Base-by-base conservation (phyloP, 2,797 vertebrate genomes). In the Phaenicophaeus curvirostris region DNA sequence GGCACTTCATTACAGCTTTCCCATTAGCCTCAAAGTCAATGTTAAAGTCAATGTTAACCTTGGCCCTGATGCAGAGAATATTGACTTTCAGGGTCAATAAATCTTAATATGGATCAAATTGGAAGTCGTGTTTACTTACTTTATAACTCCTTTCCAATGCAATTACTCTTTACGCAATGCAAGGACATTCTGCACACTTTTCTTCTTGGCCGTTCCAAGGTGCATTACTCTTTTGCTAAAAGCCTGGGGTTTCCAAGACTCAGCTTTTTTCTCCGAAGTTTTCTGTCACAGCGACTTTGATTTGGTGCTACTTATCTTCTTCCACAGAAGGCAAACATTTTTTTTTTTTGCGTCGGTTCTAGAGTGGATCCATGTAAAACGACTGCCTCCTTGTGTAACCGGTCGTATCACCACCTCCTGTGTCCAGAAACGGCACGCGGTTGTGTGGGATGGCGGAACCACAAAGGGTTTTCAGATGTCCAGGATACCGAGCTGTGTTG, bases 21-120 rank as follows among this genome's bases (percentile, higher is more conserved):
- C 74, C 92, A 79, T 21, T 82, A 87, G 87, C 89, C 83, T 95
- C 94, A 42, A 54, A 79, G 77, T 87, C 91, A 76, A 23, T 94
- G 91, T 96, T 96, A 42, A 54, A 79, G 77, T 87, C 91, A 79
- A 25, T 94, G 91, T 96, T 96, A 96, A 76, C 94, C 85, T 94
- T 97, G 96, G 93, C 92, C 91, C 63, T 1, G 13, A 28, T 31
- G 79, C 83, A 90, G 80, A 88, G 89, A 91, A 86, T 90, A 96
- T 90, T 94, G 95, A 94, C 94, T 93, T 93, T 91, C 93, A 95
- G 91, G 91, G 91, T 96, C 83, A 79, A 94, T 96, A 96, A 96
- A 96, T 96, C 94, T 95, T 94, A 94, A 91, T 94, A 91, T 37
- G 76, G 91, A 96, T 94, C 93, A 93, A 82, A 95, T 8, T 93